These are phyloP conservation scores for Lampris megalopsis DNA, from an alignment of 2,113 vertebrate species.

Conservation along the genomic window DNA sequence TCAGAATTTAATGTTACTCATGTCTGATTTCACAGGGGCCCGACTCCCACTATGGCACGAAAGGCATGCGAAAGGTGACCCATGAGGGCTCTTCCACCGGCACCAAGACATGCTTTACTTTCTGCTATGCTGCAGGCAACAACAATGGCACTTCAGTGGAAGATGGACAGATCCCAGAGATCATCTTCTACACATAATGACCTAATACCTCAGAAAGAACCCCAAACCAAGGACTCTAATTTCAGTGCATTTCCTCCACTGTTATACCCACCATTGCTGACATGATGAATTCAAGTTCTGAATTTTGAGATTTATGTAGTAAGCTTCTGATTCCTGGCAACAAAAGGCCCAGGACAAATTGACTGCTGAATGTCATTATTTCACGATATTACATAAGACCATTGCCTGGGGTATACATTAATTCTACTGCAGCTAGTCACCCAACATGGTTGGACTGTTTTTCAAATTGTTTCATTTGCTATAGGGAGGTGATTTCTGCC, in stretches of 20 bases:
- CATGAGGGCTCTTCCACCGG: constrained; percentile 88
- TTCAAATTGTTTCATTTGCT: not conserved
- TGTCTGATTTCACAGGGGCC: constrained; percentile 78
- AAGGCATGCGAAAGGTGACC: constrained; percentile 90
- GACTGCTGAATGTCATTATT: not conserved
- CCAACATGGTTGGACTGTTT: not conserved
- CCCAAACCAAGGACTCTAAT: not conserved
- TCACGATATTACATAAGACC: not conserved
- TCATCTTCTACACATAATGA: constrained; percentile 92
- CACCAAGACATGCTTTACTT: constrained; percentile 90
- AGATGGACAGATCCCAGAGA: constrained; percentile 91
- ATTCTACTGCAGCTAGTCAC: not conserved
- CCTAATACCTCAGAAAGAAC: constrained; percentile 1
- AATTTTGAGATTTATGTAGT: not conserved
- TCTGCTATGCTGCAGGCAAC: constrained; percentile 91
- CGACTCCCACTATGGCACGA: constrained; percentile 92
- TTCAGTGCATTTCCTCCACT: not conserved
- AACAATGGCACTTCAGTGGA: constrained; percentile 92
- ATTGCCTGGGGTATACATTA: not conserved
- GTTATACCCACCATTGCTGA: not conserved
- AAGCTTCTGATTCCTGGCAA: not conserved
- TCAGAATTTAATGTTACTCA: constrained; percentile 2
- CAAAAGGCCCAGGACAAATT: not conserved
- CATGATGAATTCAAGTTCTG: too few relatives aligned
- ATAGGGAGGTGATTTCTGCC: not conserved